A percentile compares a stretch with the other conserved stretches of the same genome.
phyloP scores from a whole-genome alignment of 1,140 invertebrate genomes.

The Drosophila leontia region DNA sequence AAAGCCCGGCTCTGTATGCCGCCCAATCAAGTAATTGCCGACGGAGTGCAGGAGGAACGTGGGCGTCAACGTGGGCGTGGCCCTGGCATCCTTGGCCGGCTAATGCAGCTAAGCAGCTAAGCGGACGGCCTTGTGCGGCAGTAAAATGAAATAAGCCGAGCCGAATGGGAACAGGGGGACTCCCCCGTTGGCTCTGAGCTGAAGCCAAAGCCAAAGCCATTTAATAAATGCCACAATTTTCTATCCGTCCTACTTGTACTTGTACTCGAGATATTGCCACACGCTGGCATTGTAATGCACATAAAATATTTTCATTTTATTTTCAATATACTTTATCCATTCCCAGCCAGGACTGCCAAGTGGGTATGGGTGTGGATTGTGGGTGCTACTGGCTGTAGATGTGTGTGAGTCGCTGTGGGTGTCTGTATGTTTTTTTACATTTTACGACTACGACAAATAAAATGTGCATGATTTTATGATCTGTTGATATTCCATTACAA shows the following conservation, averaged over 20 bases:
- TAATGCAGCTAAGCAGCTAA: slow-evolving; percentile 46
- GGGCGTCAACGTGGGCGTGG: slow-evolving; percentile 2
- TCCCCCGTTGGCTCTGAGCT: slow-evolving; percentile 3
- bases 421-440: slow-evolving; percentile 58
- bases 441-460: slow-evolving; percentile 82
- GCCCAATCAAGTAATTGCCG: slow-evolving; percentile 55
- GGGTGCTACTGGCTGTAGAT: not conserved
- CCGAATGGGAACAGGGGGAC: slow-evolving; percentile 25
- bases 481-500: slow-evolving; percentile 84
- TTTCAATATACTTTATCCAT: slow-evolving; percentile 73
- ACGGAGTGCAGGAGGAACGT: not conserved
- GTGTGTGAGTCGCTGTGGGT: slow-evolving; percentile 8
- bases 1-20: slow-evolving; percentile 39
- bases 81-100: slow-evolving; percentile 16
- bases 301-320: slow-evolving; percentile 79
- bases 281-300: slow-evolving; percentile 77
- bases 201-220: slow-evolving; percentile 63
- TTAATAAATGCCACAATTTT: slow-evolving; percentile 83
- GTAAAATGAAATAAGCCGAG: slow-evolving; percentile 58
- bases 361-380: not conserved
- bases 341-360: slow-evolving; percentile 40
- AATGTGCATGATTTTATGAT: slow-evolving; percentile 84
- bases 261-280: slow-evolving; percentile 70
- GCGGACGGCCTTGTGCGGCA: slow-evolving; percentile 43
- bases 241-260: slow-evolving; percentile 55